These are phyloP conservation scores for Alligator sinensis DNA, from an alignment of 2,113 vertebrate species.

Conservation along the genomic window DNA sequence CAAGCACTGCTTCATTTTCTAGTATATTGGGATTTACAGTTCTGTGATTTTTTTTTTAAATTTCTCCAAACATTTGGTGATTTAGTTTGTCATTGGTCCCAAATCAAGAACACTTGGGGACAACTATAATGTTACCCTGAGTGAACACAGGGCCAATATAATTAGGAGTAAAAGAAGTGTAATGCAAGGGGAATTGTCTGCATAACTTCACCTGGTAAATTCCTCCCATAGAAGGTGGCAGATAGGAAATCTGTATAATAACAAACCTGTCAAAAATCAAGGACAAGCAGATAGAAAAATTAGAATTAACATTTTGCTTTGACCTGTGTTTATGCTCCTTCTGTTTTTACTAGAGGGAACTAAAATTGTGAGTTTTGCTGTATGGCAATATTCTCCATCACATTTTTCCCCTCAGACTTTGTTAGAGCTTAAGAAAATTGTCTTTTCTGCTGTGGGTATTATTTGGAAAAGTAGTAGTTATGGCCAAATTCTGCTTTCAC, in stretches of 20 bases:
- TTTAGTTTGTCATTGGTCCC: slow-evolving; percentile 66
- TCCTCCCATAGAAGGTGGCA: slow-evolving; percentile 75
- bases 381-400: background rate
- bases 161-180: slow-evolving; percentile 80
- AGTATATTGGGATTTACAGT: background rate
- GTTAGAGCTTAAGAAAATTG: background rate
- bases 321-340: slow-evolving; percentile 50
- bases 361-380: background rate
- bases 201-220: slow-evolving; percentile 75
- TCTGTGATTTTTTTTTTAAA: slow-evolving; percentile 7
- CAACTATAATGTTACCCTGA: slow-evolving; percentile 76
- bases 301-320: slow-evolving; percentile 76
- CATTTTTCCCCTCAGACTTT: background rate
- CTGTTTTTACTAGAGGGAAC: slow-evolving; percentile 2
- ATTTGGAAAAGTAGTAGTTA: background rate
- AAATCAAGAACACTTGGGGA: slow-evolving; percentile 66
- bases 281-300: slow-evolving; percentile 67
- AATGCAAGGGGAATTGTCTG: slow-evolving; percentile 77
- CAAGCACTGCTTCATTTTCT: background rate
- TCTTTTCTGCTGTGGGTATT: background rate
- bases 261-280: slow-evolving; percentile 79
- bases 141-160: slow-evolving; percentile 77
- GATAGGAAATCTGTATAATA: slow-evolving; percentile 80
- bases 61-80: slow-evolving; percentile 43
- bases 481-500: background rate